A percentile compares a stretch with the other conserved stretches of the same genome.
These are phyloP conservation scores for Epinephelus cyanopodus DNA, from an alignment of 2,113 vertebrate genomes.

Conservation along the genomic window DNA sequence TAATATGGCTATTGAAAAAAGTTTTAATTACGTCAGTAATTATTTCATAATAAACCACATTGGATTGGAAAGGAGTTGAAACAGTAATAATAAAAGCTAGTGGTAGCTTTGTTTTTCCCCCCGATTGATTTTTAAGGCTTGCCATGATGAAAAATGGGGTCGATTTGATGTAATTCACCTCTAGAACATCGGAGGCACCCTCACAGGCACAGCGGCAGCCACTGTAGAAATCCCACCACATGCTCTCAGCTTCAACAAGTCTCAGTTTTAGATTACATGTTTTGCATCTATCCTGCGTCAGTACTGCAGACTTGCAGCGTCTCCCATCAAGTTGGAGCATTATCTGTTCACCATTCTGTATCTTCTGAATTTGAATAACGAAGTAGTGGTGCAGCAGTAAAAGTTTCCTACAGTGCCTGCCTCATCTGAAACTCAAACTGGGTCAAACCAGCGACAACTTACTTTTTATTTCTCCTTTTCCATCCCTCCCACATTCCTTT, in stretches of 20 bases:
- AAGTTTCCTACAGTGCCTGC: constrained; percentile 49
- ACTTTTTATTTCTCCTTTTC: constrained; percentile 1
- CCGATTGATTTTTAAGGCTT: constrained; percentile 85
- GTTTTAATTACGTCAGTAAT: constrained; percentile 84
- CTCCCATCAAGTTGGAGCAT: not conserved
- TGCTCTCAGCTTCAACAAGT: constrained; percentile 6
- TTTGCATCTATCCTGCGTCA: not conserved
- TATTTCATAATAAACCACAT: constrained; percentile 83
- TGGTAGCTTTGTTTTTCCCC: constrained; percentile 70
- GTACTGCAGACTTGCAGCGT: not conserved
- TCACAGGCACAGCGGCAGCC: constrained; percentile 42
- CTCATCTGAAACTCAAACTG: constrained; percentile 12
- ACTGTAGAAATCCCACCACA: constrained; percentile 51
- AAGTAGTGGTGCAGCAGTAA: constrained; percentile 2
- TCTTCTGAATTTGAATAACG: not conserved
- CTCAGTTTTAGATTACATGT: not conserved
- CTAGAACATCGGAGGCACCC: constrained; percentile 42
- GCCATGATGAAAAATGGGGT: constrained; percentile 71
- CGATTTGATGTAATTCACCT: constrained; percentile 54
- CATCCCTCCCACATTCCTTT: constrained; percentile 36
- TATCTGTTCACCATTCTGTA: not conserved
- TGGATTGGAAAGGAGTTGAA: constrained; percentile 85
- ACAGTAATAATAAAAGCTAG: constrained; percentile 79
- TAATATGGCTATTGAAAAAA: constrained; percentile 90
- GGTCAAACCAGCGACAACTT: constrained; percentile 45